A percentile compares a stretch with the other conserved stretches of the same genome.
phyloP scores from a whole-genome alignment of 1,140 invertebrate genomes.

The Branchinecta lindahli region DNA sequence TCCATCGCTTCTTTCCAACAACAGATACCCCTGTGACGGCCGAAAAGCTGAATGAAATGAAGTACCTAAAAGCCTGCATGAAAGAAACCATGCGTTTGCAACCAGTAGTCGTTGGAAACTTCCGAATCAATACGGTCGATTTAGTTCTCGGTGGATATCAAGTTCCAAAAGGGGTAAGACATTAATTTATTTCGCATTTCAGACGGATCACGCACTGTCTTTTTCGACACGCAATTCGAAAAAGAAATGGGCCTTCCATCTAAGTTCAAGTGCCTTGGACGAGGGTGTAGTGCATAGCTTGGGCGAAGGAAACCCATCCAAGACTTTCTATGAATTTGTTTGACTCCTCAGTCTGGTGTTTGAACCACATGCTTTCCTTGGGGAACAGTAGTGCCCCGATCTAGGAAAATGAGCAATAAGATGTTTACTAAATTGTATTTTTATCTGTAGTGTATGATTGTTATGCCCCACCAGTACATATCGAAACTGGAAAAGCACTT shows the following conservation, averaged over 20 bases:
- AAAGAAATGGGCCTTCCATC: too few species aligned
- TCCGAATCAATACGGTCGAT: conserved; percentile 26
- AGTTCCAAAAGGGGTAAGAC: conserved; percentile 42
- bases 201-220: too few species aligned
- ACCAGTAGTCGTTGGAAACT: conserved; percentile 27
- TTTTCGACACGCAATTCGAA: too few species aligned
- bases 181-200: conserved; percentile 20
- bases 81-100: conserved; percentile 57
- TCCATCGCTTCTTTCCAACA: conserved; percentile 5
- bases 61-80: conserved; percentile 57
- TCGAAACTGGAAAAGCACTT: conserved; percentile 36
- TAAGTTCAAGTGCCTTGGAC: too few species aligned
- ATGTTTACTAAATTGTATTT: too few species aligned
- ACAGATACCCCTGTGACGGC: conserved; percentile 37
- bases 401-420: too few species aligned
- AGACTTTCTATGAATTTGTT: too few species aligned
- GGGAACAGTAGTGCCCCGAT: too few species aligned
- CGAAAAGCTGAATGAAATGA: conserved; percentile 42
- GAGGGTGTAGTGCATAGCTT: too few species aligned
- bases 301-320: too few species aligned
- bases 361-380: too few species aligned
- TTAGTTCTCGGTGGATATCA: conserved; percentile 28
- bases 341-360: too few species aligned
- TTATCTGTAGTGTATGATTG: conserved; percentile 33
- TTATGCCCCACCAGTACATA: conserved; percentile 44